Evolutionary conservation across 64 coral and sea anemone genomes (phyloP).

Genomic region (Astreopora myriophthalma): DNA sequence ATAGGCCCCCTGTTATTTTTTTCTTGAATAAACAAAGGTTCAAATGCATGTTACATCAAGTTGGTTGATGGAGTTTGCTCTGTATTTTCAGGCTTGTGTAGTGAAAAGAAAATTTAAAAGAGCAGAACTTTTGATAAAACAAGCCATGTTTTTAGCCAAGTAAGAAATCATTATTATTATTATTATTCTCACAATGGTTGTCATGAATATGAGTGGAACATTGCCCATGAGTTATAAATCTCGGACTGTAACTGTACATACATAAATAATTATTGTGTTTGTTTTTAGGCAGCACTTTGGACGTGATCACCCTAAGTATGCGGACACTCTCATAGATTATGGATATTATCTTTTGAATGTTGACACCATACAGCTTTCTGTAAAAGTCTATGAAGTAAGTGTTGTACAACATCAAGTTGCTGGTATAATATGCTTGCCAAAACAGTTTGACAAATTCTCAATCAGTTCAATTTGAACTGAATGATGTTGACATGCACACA

Average conservation of each 20-base stretch:
- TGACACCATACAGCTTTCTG: conserved; percentile 87
- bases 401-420: background rate
- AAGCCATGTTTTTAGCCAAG: conserved; percentile 93
- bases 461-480: too few species aligned
- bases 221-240: background rate
- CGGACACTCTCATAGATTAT: conserved; percentile 93
- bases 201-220: too few species aligned
- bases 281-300: conserved; percentile 84
- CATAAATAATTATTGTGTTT: too few species aligned
- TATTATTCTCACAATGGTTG: background rate
- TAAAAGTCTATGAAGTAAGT: conserved; percentile 92
- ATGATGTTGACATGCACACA: too few species aligned
- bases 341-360: conserved; percentile 98
- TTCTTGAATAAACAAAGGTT: background rate
- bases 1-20: background rate
- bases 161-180: conserved; percentile 14
- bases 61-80: background rate
- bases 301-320: conserved; percentile 89
- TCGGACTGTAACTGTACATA: background rate
- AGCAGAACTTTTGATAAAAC: conserved; percentile 92
- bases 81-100: conserved; percentile 85
- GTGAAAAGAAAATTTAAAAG: conserved; percentile 97
- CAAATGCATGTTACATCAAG: background rate
- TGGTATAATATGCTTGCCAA: background rate
- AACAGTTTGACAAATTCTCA: too few species aligned